Conservation (phyloP, 2,113 vertebrate species). For the Lophius piscatorius region DNA sequence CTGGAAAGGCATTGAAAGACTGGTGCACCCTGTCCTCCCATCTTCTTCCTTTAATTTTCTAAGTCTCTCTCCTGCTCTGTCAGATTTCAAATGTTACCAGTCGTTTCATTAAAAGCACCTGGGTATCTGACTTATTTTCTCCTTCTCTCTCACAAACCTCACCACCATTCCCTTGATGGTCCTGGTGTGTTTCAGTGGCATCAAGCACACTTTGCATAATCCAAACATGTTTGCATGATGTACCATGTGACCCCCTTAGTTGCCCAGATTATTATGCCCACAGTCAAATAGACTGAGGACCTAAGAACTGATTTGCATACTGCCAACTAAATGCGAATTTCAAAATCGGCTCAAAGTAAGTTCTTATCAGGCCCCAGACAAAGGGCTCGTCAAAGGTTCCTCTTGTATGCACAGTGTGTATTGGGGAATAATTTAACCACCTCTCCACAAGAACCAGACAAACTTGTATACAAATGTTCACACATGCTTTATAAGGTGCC, state of each 20-base stretch:
- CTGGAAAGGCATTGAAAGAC: slow-evolving; percentile 60
- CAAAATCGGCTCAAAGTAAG: slow-evolving; percentile 3
- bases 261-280: slow-evolving; percentile 55
- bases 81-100: slow-evolving; percentile 57
- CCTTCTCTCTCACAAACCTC: slow-evolving; percentile 1
- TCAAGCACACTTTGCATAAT: slow-evolving; percentile 64
- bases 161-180: slow-evolving; percentile 5
- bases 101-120: slow-evolving; percentile 35
- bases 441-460: too few relatives aligned
- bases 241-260: slow-evolving; percentile 44
- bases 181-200: slow-evolving; percentile 24
- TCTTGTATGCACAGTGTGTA: too few relatives aligned
- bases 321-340: slow-evolving; percentile 25
- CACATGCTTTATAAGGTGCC: too few relatives aligned
- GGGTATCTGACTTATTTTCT: slow-evolving; percentile 10
- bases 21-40: slow-evolving; percentile 33
- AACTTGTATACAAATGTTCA: too few relatives aligned
- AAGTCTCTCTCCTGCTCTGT: slow-evolving; percentile 11
- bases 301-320: slow-evolving; percentile 30
- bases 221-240: slow-evolving; percentile 60
- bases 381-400: too few relatives aligned
- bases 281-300: slow-evolving; percentile 44
- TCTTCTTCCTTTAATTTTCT: slow-evolving; percentile 33
- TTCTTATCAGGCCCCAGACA: too few relatives aligned
- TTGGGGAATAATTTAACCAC: too few relatives aligned